Conservation (phyloP, 1,140 invertebrate genomes). For the Uloborus diversus region DNA sequence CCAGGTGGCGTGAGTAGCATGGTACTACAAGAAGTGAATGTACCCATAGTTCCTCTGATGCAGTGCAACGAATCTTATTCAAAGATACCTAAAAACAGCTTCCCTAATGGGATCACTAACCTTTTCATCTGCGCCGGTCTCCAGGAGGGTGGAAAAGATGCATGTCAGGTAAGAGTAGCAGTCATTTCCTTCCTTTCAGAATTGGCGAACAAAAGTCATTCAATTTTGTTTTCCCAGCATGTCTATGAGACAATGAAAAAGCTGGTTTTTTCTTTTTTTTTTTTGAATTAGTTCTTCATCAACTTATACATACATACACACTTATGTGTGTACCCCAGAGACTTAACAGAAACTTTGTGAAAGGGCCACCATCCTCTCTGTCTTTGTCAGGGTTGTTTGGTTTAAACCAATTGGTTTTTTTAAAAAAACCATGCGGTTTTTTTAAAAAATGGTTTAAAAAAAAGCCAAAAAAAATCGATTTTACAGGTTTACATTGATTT, state of each 20-base stretch:
- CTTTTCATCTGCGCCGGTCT: conserved; percentile 81
- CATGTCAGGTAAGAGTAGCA: conserved; percentile 77
- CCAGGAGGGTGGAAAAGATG: conserved; percentile 76
- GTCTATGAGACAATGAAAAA: not conserved
- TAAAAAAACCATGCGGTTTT: too few species aligned
- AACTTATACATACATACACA: not conserved
- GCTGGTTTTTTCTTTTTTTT: not conserved
- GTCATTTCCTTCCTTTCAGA: too few species aligned
- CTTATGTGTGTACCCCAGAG: too few species aligned
- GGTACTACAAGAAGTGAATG: conserved; percentile 61
- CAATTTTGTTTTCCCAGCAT: too few species aligned
- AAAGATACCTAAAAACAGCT: conserved; percentile 18
- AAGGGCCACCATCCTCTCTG: too few species aligned
- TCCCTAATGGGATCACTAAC: conserved; percentile 69
- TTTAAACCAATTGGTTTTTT: too few species aligned
- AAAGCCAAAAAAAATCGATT: too few species aligned
- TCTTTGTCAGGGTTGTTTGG: too few species aligned
- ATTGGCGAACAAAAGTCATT: too few species aligned
- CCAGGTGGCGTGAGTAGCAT: conserved; percentile 46
- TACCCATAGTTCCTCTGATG: conserved; percentile 61
- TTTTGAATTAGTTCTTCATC: not conserved
- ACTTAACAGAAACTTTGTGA: too few species aligned
- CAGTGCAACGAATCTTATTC: conserved; percentile 61
- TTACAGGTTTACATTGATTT: too few species aligned
- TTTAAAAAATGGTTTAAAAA: too few species aligned